Evolutionary conservation across 2,888 invertebrate genomes (phyloP), one percentile per base, ranked within the genome.

Genomic region (Epirrhoe alternata): DNA sequence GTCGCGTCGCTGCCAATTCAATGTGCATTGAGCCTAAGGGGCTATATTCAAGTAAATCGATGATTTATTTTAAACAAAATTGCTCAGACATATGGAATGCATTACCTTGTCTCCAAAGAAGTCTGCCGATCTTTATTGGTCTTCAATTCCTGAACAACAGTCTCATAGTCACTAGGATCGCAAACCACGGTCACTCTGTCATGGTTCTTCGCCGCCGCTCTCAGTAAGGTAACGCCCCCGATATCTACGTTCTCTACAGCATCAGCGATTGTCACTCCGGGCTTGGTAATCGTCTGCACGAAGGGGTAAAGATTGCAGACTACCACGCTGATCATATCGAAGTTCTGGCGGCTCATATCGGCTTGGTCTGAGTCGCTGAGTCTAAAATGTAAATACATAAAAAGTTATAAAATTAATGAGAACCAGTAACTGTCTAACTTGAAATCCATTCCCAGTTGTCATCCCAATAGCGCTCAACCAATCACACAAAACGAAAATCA

Each of bases 121-220:
- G 98, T 98, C 78, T 97, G 96, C 60, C 95, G 96, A 54, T 94
- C 90, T 30, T 94, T 80, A 30, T 93, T 95, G 45, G 79, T 83
- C 76, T 94, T 94, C 63, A 99, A 92, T 89, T 98, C 98, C 16
- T 94, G 82, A 55, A 97, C 89, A 74, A 98, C 95, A 72, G 93
- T 94, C 1, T 94, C 92, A 86, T 99, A 99, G 93, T 99, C 99
- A 17, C 82, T 86, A 0, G 98, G 98, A 87, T 99, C 99, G 84
- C 98, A 98, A 66, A 99, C 87, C 16, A 99, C 97, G 0, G 98
- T 98, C 6, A 99, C 99, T 80, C 99, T 95, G 52, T 96, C 95
- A 86, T 99, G 98, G 92, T 99, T 99, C 92, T 99, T 99, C 3
- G 99, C 99, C 8, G 99, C 99, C 1, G 99, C 99, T 77, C 99